phyloP scores from a whole-genome alignment of 2,113 vertebrate species.

The Pseudorectes ferrugineus region DNA sequence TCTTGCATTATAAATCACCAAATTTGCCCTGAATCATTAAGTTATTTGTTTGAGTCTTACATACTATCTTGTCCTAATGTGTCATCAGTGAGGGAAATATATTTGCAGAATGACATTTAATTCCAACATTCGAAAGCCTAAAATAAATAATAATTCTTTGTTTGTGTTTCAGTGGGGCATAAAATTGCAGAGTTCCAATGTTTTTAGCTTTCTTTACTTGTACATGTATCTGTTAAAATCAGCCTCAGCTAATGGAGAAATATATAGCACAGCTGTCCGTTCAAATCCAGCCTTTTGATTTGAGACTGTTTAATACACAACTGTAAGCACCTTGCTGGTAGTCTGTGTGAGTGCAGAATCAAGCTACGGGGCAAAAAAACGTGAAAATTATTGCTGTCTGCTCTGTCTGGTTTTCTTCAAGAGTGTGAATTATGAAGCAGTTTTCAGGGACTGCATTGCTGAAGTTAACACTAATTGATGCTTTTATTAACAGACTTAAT shows the following conservation, averaged over 20 bases:
- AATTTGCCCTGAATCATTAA: background rate
- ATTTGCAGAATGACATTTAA: background rate
- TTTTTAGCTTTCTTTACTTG: background rate
- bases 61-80: background rate
- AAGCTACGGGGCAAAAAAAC: background rate
- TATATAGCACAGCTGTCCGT: background rate
- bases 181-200: background rate
- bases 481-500: background rate
- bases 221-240: background rate
- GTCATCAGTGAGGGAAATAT: background rate
- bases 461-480: background rate
- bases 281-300: background rate
- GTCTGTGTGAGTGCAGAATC: background rate
- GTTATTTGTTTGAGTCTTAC: background rate
- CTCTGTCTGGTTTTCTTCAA: background rate
- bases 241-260: background rate
- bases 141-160: slow-evolving; percentile 20
- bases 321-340: background rate
- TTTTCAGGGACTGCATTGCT: background rate
- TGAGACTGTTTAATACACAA: background rate
- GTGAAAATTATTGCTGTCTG: background rate
- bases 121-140: background rate
- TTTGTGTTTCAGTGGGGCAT: background rate
- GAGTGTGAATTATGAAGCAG: background rate
- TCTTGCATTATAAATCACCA: background rate